Conservation (phyloP, 2,888 invertebrate species). For the Minunthozetes semirufus region DNA sequence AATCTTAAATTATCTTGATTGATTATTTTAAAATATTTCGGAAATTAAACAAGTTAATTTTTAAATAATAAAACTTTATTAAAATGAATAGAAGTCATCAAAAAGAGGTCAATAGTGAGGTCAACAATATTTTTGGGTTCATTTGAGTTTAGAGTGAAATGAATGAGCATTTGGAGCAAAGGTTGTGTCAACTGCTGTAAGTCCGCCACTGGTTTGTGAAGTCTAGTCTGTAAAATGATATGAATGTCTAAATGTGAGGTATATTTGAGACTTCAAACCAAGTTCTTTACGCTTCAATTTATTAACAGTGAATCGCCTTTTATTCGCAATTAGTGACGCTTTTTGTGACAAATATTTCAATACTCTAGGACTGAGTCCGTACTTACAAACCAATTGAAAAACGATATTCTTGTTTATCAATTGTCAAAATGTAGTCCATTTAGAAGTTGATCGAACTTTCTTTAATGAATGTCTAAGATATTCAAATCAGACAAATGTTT, state of each 20-base stretch:
- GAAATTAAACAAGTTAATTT: too few relatives aligned
- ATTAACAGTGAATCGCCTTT: slow-evolving; percentile 28
- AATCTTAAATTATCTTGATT: too few relatives aligned
- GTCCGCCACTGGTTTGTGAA: neutral
- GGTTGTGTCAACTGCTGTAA: neutral
- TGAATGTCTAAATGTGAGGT: neutral
- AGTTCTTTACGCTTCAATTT: slow-evolving; percentile 16
- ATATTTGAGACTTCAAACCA: neutral
- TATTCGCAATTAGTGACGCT: slow-evolving; percentile 17
- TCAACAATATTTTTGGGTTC: too few relatives aligned
- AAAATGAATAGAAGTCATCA: too few relatives aligned
- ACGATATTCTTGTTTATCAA: slow-evolving; percentile 21
- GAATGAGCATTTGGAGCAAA: neutral
- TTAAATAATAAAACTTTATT: too few relatives aligned
- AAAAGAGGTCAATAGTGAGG: too few relatives aligned
- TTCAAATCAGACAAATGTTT: slow-evolving; percentile 1
- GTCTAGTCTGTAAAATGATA: neutral
- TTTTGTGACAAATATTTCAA: neutral
- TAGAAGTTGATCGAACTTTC: slow-evolving; percentile 20
- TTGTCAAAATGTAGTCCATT: slow-evolving; percentile 17
- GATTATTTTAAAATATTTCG: too few relatives aligned
- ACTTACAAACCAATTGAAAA: slow-evolving; percentile 1
- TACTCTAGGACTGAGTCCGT: neutral
- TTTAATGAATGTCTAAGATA: neutral
- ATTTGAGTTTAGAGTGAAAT: too few relatives aligned